phyloP scores from a whole-genome alignment of 64 coral and sea anemone genomes.

The Stylophora pistillata region DNA sequence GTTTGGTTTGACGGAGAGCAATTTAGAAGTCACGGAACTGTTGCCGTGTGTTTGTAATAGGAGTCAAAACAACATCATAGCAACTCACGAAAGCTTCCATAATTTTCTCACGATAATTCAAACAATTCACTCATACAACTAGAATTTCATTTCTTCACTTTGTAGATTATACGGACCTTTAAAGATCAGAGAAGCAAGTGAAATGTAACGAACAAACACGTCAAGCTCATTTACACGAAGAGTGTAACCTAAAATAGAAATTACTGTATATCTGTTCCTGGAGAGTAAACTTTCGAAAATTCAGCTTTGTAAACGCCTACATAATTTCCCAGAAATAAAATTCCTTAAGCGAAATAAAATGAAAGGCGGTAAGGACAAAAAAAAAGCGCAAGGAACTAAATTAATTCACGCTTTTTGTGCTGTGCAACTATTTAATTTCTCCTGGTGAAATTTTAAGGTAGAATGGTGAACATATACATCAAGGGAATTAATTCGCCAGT shows the following conservation, averaged over 20 bases:
- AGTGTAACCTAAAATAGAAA: conserved; percentile 15
- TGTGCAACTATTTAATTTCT: neutral
- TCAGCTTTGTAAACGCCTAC: conserved; percentile 28
- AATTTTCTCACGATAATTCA: neutral
- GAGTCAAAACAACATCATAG: conserved; percentile 41
- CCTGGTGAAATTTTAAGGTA: too few species aligned
- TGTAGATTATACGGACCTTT: conserved; percentile 1
- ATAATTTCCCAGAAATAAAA: neutral
- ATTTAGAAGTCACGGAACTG: conserved; percentile 51
- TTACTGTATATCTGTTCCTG: conserved; percentile 32
- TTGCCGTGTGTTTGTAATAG: conserved; percentile 15
- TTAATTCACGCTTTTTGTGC: too few species aligned
- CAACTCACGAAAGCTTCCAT: conserved; percentile 41
- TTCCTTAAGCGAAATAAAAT: neutral
- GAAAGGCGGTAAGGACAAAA: neutral
- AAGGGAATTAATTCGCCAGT: too few species aligned
- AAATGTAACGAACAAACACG: neutral
- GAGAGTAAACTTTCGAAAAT: conserved; percentile 16
- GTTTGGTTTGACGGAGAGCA: conserved; percentile 31
- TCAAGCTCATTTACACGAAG: neutral
- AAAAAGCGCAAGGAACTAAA: neutral
- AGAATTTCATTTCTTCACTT: neutral
- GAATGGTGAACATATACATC: too few species aligned
- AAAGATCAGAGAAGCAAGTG: neutral
- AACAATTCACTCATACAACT: neutral